Evolutionary conservation across 1,140 invertebrate genomes (phyloP).

Genomic region (Bombus superbus): DNA sequence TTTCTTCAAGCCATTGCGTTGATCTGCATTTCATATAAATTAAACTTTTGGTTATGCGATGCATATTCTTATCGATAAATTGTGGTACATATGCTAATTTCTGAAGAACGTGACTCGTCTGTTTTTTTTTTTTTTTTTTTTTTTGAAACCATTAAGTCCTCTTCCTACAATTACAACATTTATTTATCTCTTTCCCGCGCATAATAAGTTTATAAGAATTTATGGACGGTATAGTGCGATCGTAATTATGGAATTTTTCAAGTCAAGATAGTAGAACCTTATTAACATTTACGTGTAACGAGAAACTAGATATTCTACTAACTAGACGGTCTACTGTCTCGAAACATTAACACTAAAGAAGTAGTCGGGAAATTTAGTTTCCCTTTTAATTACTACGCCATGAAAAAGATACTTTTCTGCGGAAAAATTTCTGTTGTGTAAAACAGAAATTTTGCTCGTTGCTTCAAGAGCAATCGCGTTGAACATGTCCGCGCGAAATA

Average conservation of each 20-base stretch:
- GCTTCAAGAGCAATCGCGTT: slow-evolving; percentile 12
- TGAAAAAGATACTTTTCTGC: neutral
- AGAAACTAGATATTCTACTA: neutral
- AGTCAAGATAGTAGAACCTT: neutral
- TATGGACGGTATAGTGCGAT: neutral
- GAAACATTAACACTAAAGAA: neutral
- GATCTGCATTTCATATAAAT: too few species aligned
- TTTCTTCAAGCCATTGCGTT: too few species aligned
- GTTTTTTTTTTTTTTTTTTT: too few species aligned
- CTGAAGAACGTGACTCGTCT: neutral
- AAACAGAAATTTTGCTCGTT: neutral
- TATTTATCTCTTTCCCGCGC: too few species aligned
- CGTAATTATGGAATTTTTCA: neutral
- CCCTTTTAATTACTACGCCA: neutral
- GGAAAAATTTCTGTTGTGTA: neutral
- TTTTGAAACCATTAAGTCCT: too few species aligned
- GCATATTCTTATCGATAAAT: too few species aligned
- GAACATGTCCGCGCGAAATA: slow-evolving; percentile 1
- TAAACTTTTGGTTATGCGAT: too few species aligned
- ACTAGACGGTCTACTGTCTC: neutral
- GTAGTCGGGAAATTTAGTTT: neutral
- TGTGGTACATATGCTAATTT: neutral
- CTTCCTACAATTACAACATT: too few species aligned
- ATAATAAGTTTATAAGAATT: too few species aligned
- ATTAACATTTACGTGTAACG: neutral